These are phyloP conservation scores for Nothoprocta pentlandii DNA, from an alignment of 2,113 vertebrate species.

Conservation along the genomic window DNA sequence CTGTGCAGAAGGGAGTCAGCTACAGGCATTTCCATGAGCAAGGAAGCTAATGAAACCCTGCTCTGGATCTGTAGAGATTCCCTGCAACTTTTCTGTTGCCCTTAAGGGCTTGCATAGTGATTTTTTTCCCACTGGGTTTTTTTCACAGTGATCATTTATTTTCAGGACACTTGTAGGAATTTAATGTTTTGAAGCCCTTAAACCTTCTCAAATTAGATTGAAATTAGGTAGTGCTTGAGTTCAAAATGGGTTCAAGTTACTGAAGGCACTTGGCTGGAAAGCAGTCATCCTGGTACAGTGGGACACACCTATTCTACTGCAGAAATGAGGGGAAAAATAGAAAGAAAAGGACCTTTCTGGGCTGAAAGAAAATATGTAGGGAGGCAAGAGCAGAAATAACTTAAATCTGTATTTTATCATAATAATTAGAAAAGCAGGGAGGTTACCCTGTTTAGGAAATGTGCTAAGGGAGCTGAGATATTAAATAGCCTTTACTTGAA, in stretches of 20 bases:
- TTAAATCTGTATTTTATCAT: neutral
- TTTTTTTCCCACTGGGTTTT: rapidly evolving
- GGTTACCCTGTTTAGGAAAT: neutral
- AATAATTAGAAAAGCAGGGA: neutral
- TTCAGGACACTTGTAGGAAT: neutral
- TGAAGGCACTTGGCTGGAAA: neutral
- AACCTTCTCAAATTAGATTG: rapidly evolving
- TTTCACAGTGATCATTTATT: neutral
- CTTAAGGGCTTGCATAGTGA: neutral
- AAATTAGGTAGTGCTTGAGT: neutral
- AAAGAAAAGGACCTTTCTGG: neutral
- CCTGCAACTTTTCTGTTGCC: neutral
- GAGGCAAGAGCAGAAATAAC: neutral
- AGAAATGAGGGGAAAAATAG: neutral
- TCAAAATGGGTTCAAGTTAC: neutral
- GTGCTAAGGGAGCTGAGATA: neutral
- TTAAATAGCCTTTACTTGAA: rapidly evolving
- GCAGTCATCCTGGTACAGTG: neutral
- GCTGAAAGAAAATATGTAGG: neutral
- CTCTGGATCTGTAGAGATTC: neutral
- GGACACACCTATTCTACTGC: neutral
- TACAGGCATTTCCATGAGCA: neutral
- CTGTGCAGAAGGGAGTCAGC: rapidly evolving
- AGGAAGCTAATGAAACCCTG: neutral
- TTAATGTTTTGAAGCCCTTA: neutral